Base-by-base conservation (phyloP, 2,797 vertebrate genomes). In the Arctocebus calabarensis region DNA sequence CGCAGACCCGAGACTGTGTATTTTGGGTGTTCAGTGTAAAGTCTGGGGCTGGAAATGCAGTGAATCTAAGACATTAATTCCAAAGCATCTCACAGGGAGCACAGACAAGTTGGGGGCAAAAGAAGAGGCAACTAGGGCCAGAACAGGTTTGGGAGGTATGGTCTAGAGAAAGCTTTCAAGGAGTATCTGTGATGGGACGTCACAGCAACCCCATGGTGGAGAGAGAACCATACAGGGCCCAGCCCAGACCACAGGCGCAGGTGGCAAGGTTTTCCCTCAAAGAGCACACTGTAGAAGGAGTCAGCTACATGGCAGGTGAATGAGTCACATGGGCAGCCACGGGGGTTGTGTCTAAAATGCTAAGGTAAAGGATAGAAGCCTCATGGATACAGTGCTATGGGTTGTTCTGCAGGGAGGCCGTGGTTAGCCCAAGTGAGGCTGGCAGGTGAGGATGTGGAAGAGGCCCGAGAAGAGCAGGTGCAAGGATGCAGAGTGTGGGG, bases 141-240 rank as follows among this genome's bases (percentile, higher is more conserved):
- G 88, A 34, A 73, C 9, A 73, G 29, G 29, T 73, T 70, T 93
- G 25, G 37, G 66, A 84, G 19, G 43, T 1, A 25, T 90, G 17
- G 7, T 40, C 55, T 92, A 20, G 66, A 87, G 79, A 93, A 71
- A 81, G 2, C 29, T 20, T 14, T 66, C 14, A 20, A 23, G 81
- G 10, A 64, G 25, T 57, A 5, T 20, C 23, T 78, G 45, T 61
- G 70, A 88, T 77, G n/a, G 57, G 17, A 81, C 20, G 37, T 57
- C 57, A 34, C 48, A 32, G 7, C 45, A 52, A 48, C 13, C 13
- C 6, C 14, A 32, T 2, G 8, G 23, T 66, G 25, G 1, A 0
- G 29, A 9, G 14, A 79, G 34, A 89, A 23, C 37, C 77, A 5
- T 22, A 12, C 25, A 62, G 0, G 55, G 61, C 23, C 27, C 22